These are phyloP conservation scores for Plecturocebus donacophilus DNA, from an alignment of 2,113 vertebrate genomes.

Conservation along the genomic window DNA sequence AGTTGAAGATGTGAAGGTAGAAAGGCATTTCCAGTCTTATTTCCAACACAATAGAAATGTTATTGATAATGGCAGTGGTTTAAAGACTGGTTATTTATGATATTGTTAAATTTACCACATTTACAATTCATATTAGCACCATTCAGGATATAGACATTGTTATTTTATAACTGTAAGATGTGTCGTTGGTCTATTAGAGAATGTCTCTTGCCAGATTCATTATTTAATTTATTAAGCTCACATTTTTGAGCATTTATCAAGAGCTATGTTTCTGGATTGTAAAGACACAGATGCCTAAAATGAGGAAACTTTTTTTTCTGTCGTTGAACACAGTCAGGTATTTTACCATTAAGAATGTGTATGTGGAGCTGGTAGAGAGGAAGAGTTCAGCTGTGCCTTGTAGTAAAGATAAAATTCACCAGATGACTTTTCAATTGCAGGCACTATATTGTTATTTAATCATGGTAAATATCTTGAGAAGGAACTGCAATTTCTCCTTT, in stretches of 20 bases:
- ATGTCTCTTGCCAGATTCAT: neutral
- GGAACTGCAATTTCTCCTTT: neutral
- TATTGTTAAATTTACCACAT: constrained; percentile 46
- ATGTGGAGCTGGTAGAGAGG: too few relatives aligned
- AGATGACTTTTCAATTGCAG: neutral
- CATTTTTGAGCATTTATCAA: neutral
- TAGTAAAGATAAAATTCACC: neutral
- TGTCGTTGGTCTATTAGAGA: neutral
- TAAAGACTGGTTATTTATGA: constrained; percentile 22
- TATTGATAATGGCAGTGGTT: constrained; percentile 22
- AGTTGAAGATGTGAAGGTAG: neutral
- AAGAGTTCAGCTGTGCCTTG: neutral
- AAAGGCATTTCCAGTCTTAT: neutral
- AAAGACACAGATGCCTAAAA: neutral
- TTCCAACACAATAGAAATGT: neutral
- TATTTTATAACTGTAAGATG: constrained; percentile 40
- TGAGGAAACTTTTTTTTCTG: neutral
- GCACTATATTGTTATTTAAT: neutral
- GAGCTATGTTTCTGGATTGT: neutral
- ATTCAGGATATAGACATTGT: neutral
- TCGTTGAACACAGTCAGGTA: neutral
- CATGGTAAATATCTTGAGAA: neutral
- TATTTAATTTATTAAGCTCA: constrained; percentile 2
- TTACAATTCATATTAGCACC: constrained; percentile 36
- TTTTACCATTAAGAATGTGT: neutral